phyloP scores from a whole-genome alignment of 1,140 invertebrate genomes.

The Parapsyche elsis region DNA sequence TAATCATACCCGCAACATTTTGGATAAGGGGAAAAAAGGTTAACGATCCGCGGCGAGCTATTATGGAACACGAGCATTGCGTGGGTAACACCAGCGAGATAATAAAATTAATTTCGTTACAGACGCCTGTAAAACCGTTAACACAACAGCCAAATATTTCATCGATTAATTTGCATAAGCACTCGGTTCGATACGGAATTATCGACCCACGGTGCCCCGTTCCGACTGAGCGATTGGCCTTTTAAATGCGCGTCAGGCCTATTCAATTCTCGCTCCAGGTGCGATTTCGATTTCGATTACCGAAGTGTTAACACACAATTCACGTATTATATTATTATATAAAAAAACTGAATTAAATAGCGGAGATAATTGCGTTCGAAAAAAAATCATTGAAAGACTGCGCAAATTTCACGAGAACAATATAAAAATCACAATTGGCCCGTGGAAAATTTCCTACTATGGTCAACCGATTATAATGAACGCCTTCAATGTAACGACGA shows the following conservation, averaged over 20 bases:
- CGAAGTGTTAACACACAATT: too few relatives aligned
- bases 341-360: too few relatives aligned
- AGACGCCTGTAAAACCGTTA: constrained; percentile 28
- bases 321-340: too few relatives aligned
- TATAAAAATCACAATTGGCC: too few relatives aligned
- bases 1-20: not conserved
- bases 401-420: too few relatives aligned
- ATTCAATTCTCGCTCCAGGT: not conserved
- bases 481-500: not conserved
- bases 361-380: too few relatives aligned
- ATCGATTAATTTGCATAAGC: constrained; percentile 30
- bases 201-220: not conserved
- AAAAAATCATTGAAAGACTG: too few relatives aligned
- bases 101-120: constrained; percentile 31
- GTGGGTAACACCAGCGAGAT: constrained; percentile 9
- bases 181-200: not conserved
- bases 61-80: not conserved
- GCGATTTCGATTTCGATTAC: too few relatives aligned
- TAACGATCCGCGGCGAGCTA: not conserved
- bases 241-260: not conserved
- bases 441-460: not conserved
- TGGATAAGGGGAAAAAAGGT: constrained; percentile 2
- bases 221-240: not conserved
- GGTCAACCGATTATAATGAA: not conserved
- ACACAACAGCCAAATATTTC: constrained; percentile 30